phyloP scores from a whole-genome alignment of 2,888 invertebrate genomes.

The Cryptus armator region DNA sequence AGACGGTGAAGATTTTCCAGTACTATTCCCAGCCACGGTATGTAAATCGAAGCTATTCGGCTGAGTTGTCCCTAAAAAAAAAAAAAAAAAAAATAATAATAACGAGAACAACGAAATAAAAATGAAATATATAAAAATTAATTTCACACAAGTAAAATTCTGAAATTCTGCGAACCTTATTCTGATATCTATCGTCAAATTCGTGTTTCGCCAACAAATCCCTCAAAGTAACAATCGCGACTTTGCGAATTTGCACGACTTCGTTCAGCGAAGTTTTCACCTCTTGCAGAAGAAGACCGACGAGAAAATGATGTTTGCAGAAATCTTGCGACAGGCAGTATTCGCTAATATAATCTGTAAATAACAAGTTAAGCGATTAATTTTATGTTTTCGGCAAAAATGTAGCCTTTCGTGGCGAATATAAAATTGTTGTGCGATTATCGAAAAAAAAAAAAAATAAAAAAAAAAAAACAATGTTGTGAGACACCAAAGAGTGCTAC shows the following conservation, averaged over 20 bases:
- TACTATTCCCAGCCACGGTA: constrained; percentile 95
- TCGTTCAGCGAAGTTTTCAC: constrained; percentile 95
- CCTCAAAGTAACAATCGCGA: constrained; percentile 92
- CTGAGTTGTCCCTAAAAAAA: constrained; percentile 89
- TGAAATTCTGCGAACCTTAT: constrained; percentile 86
- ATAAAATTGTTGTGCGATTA: constrained; percentile 45
- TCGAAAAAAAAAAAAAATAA: constrained; percentile 27
- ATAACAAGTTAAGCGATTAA: neutral
- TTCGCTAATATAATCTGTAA: constrained; percentile 85
- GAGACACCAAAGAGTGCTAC: constrained; percentile 60
- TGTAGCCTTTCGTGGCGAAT: neutral
- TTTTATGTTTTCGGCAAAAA: neutral
- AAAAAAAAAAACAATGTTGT: constrained; percentile 16
- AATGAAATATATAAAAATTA: neutral
- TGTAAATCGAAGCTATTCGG: constrained; percentile 95
- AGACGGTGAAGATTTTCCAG: constrained; percentile 95
- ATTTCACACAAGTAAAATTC: neutral
- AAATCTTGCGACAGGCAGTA: constrained; percentile 93
- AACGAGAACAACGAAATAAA: constrained; percentile 20
- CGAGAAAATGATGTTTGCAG: constrained; percentile 96
- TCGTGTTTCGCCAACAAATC: constrained; percentile 97
- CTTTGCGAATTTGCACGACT: constrained; percentile 92
- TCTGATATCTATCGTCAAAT: constrained; percentile 95
- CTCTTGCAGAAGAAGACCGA: constrained; percentile 95
- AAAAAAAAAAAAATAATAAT: neutral